phyloP scores from a whole-genome alignment of 2,888 invertebrate genomes.

The Drosophila neotestacea region DNA sequence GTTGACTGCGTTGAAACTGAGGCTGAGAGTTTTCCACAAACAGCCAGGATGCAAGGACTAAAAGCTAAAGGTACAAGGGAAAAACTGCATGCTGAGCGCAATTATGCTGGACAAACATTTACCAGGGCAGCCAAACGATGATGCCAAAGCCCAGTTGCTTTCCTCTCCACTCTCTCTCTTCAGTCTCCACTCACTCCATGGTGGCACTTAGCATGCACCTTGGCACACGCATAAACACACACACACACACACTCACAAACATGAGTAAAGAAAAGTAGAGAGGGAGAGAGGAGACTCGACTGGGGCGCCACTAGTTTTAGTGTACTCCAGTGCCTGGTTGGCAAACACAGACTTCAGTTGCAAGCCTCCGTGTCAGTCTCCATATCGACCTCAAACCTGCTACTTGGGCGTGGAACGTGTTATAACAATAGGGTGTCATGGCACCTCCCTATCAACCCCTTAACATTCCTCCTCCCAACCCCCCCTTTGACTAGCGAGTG shows the following conservation, averaged over 20 bases:
- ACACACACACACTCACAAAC: conserved; percentile 31
- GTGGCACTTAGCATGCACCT: conserved; percentile 78
- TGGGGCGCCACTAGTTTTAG: conserved; percentile 51
- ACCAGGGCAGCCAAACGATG: conserved; percentile 49
- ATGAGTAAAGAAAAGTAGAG: not conserved
- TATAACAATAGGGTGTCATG: conserved; percentile 76
- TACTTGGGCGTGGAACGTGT: conserved; percentile 62
- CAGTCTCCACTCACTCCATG: not conserved
- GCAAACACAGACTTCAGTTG: conserved; percentile 62
- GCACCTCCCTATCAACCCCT: conserved; percentile 26
- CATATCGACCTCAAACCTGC: conserved; percentile 18
- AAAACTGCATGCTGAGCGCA: conserved; percentile 79
- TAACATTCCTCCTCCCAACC: not conserved
- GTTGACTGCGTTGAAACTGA: conserved; percentile 30
- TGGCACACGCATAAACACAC: conserved; percentile 61
- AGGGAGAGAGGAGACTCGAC: not conserved
- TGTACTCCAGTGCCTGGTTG: conserved; percentile 64
- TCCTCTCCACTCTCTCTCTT: not conserved
- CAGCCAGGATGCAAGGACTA: not conserved
- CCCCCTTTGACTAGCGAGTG: conserved; percentile 43
- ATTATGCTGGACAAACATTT: conserved; percentile 81
- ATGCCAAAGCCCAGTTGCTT: conserved; percentile 24
- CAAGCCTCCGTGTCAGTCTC: conserved; percentile 26
- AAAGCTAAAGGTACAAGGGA: conserved; percentile 30
- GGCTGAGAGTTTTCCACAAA: conserved; percentile 5